Evolutionary conservation across 2,888 invertebrate genomes (phyloP).

Genomic region (Formica aserva): DNA sequence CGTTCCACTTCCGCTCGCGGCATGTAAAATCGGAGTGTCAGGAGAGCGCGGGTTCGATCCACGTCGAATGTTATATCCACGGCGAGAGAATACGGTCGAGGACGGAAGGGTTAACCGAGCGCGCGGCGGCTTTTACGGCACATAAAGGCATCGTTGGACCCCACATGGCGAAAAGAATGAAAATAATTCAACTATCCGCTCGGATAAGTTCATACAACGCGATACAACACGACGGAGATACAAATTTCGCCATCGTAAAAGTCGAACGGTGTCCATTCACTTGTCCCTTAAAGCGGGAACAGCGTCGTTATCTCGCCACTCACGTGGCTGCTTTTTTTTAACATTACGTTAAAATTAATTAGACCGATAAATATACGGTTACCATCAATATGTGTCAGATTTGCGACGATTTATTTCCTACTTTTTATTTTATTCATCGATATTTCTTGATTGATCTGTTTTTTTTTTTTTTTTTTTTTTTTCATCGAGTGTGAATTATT

Average conservation of each 20-base stretch:
- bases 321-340: neutral
- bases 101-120: constrained; percentile 64
- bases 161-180: constrained; percentile 76
- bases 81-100: constrained; percentile 33
- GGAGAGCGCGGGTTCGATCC: constrained; percentile 55
- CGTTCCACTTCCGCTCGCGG: constrained; percentile 53
- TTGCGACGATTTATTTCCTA: neutral
- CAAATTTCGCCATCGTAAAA: constrained; percentile 83
- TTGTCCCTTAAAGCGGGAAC: neutral
- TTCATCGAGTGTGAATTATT: neutral
- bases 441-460: constrained; percentile 13
- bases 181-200: constrained; percentile 80
- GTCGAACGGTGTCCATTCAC: constrained; percentile 70
- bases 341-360: neutral
- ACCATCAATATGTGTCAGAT: neutral
- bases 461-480: neutral
- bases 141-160: constrained; percentile 82
- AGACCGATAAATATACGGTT: neutral
- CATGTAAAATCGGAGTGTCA: constrained; percentile 65
- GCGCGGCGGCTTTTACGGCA: constrained; percentile 78
- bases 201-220: constrained; percentile 75
- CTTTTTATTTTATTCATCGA: neutral
- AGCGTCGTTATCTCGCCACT: neutral
- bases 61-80: constrained; percentile 45
- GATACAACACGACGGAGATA: constrained; percentile 74